These are phyloP conservation scores for Apocheima hispidaria DNA, from an alignment of 2,888 invertebrate species.

Conservation along the genomic window DNA sequence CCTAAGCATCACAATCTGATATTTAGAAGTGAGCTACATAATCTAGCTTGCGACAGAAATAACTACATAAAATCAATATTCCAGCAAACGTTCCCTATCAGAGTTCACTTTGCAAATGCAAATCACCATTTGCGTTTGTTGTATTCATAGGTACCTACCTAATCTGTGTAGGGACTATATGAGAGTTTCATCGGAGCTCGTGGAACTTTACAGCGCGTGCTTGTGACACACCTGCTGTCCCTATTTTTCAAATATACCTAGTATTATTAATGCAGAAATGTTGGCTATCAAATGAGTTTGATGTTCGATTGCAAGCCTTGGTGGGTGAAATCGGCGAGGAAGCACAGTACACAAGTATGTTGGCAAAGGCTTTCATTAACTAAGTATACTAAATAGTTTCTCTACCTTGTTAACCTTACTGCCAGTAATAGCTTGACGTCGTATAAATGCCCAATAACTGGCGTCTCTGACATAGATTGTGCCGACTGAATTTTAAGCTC, in stretches of 20 bases:
- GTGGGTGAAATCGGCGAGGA: conserved; percentile 29
- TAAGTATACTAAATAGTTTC: no score
- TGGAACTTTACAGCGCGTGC: conserved; percentile 17
- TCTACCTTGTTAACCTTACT: conserved; percentile 51
- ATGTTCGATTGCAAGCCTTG: conserved; percentile 22
- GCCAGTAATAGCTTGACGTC: conserved; percentile 43
- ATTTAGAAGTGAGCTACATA: background rate
- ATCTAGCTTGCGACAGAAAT: background rate
- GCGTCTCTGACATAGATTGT: conserved; percentile 66
- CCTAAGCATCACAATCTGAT: background rate
- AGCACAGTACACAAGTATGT: conserved; percentile 18
- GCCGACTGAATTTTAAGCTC: conserved; percentile 65
- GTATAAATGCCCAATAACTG: conserved; percentile 46
- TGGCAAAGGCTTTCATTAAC: conserved; percentile 35
- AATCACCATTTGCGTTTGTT: conserved; percentile 26
- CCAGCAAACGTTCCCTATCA: conserved; percentile 10
- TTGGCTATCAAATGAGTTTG: conserved; percentile 21
- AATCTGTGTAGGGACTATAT: conserved; percentile 12
- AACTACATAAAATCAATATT: conserved; percentile 20
- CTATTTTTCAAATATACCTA: conserved; percentile 22
- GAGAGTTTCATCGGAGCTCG: conserved; percentile 23
- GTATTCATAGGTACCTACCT: conserved; percentile 7
- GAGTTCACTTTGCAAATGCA: conserved; percentile 30
- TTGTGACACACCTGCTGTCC: conserved; percentile 28
- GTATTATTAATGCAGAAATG: conserved; percentile 7